Percentiles rank a stretch among this genome's conserved stretches.
Evolutionary conservation across 1,140 invertebrate species (phyloP).

Genomic region (Lamellibrachia luymesi): DNA sequence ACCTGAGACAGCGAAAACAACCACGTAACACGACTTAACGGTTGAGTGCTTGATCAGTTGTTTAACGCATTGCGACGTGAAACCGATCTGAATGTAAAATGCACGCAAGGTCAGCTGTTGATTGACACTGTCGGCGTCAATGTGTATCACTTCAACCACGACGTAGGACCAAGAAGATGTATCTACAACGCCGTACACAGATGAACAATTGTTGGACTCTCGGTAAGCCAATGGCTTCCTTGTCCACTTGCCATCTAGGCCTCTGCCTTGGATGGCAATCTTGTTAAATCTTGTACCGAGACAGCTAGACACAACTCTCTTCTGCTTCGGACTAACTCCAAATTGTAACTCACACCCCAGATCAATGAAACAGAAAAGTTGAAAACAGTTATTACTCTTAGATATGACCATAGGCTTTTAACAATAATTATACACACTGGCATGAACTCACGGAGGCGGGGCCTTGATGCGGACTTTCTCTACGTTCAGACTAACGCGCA

Average conservation of each 20-base stretch:
- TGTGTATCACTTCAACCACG: too few relatives aligned
- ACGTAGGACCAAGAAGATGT: background rate
- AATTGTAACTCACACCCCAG: background rate
- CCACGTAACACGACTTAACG: background rate
- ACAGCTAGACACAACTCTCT: background rate
- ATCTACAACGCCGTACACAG: too few relatives aligned
- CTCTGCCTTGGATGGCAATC: too few relatives aligned
- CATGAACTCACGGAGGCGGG: slow-evolving; percentile 13
- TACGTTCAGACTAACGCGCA: slow-evolving; percentile 8
- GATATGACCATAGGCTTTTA: too few relatives aligned
- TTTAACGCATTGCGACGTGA: background rate
- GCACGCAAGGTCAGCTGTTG: background rate
- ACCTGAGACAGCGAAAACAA: background rate
- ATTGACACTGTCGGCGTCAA: background rate
- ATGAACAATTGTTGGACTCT: too few relatives aligned
- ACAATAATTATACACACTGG: too few relatives aligned
- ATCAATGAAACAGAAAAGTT: too few relatives aligned
- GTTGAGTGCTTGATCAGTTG: background rate
- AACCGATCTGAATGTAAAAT: background rate
- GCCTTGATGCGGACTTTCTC: slow-evolving; percentile 11
- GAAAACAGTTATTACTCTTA: too few relatives aligned
- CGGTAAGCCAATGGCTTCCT: too few relatives aligned
- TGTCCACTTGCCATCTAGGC: too few relatives aligned
- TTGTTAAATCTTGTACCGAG: background rate
- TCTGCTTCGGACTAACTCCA: background rate